Base-by-base conservation (phyloP, 2,113 vertebrate species). In the Cryptomyrus ogoouensis region DNA sequence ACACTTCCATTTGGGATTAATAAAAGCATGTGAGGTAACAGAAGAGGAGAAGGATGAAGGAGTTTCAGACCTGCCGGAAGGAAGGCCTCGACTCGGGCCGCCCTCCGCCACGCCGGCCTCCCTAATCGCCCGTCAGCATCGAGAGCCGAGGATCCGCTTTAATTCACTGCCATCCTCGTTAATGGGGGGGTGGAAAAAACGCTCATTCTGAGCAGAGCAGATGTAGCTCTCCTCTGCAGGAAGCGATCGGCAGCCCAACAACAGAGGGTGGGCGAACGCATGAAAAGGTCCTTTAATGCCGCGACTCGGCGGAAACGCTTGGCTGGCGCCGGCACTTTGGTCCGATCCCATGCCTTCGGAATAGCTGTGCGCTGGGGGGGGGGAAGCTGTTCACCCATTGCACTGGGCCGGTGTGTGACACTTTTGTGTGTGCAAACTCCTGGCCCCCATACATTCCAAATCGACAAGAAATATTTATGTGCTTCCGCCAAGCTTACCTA, bases 261-360 rank as follows among this genome's bases (percentile, higher is more conserved):
- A 94, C 91, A 94, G 92, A 94, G 93, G 92, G 92, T 88, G 93
- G 92, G 74, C 92, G 91, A 94, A 89, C 93, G 90, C 94, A 94
- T 94, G 44, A 95, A 95, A 95, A 95, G 93, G 90, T 93, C 92
- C 93, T 91, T 94, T 94, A 94, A 95, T 56, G 94, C 49, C 89
- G 92, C 91, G 91, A 91, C 80, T 83, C 80, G 44, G 17, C 80
- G 39, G 80, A 83, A 83, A 83, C 80, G 80, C 31, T 47, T 47
- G 21, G 42, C 80, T 47, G 44, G 83, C 44, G 19, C 35, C 21
- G 17, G 83, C 5, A 24, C 46, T 49, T 17, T 27, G 47, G n/a
- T n/a, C 24, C 46, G 2, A 19, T 15, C n/a, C 12, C 84, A 10
- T 27, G 84, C 24, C 84, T 27, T 35, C 1, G 27, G 44, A 87